Evolutionary conservation across 1,140 invertebrate species (phyloP), one percentile per base, ranked within the genome.

Genomic region (Tetranychus cinnabarinus): DNA sequence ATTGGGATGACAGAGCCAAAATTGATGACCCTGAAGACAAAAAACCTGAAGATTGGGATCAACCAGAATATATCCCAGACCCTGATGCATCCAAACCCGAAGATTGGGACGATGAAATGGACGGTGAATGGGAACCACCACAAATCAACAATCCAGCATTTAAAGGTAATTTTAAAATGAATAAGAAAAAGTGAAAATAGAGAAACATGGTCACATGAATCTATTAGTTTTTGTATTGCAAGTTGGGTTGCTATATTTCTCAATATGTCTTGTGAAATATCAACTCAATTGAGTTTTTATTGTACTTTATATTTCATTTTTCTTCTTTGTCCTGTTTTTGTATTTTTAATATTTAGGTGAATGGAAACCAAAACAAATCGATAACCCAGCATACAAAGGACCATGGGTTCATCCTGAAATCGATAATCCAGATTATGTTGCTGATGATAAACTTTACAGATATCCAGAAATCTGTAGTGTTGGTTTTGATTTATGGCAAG

Each of bases 81-180:
- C 91, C 93, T 23, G 90, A 96, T 72, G 95, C 93, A 57, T 83
- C 81, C 67, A 97, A 98, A 74, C 95, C 95, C 31, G 92, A 97
- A 66, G 96, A 99, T 73, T 99, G 96, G 96, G 95, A 99, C 70
- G 96, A 98, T 78, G 95, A 97, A 72, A 97, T 97, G 89, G 92
- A 97, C 70, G 91, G 88, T 31, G 87, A 92, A 77, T 95, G 88
- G 88, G 91, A 96, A 74, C 85, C 91, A 61, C 86, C 89, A 55
- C 78, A 79, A 74, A 81, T 82, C 68, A 80, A 81, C 65, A 82
- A 82, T 71, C 81, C 81, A 60, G 79, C 79, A 39, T 83, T 78
- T 74, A 83, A 92, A 82, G 83, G 59, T 60, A 56, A 56, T 5
- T 42, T 42, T 5, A 10, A 42, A 42, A 42, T 6, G 39, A 42